Conservation (phyloP, 2,113 vertebrate species). For the Dasypus novemcinctus region DNA sequence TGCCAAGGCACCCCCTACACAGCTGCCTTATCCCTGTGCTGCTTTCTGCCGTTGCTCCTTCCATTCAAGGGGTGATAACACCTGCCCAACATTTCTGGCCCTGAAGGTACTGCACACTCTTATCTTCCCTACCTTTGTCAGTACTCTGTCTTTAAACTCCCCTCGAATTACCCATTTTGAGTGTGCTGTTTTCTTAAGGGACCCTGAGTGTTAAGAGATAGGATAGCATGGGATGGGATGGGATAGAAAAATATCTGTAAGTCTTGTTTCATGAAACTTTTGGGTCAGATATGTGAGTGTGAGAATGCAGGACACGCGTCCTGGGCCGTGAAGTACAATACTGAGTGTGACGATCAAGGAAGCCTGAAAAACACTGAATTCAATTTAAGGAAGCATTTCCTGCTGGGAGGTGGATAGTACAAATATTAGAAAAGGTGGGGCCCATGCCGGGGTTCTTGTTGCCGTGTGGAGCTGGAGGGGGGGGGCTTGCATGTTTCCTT, state of each 20-base stretch:
- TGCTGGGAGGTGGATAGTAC: background rate
- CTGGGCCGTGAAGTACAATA: background rate
- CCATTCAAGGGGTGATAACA: no score
- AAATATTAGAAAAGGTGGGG: background rate
- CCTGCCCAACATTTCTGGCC: background rate
- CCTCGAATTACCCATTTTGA: background rate
- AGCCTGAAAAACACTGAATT: background rate
- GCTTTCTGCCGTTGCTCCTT: background rate
- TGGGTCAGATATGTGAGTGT: background rate
- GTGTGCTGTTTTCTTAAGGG: background rate
- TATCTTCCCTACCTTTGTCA: background rate
- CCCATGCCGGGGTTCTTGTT: fast-evolving
- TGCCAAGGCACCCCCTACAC: background rate
- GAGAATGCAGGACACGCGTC: fast-evolving
- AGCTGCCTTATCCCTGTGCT: no score
- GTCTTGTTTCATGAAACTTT: background rate
- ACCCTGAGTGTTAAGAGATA: background rate
- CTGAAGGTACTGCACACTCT: background rate
- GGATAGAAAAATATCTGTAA: background rate
- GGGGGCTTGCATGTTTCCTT: background rate
- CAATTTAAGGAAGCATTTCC: background rate
- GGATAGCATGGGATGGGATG: background rate
- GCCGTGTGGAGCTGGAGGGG: background rate
- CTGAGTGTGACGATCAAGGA: background rate
- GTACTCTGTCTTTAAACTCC: background rate